A percentile compares a stretch with the other conserved stretches of the same genome.
Evolutionary conservation across 2,888 invertebrate genomes (phyloP).

Genomic region (Thysanoteuthis rhombus): DNA sequence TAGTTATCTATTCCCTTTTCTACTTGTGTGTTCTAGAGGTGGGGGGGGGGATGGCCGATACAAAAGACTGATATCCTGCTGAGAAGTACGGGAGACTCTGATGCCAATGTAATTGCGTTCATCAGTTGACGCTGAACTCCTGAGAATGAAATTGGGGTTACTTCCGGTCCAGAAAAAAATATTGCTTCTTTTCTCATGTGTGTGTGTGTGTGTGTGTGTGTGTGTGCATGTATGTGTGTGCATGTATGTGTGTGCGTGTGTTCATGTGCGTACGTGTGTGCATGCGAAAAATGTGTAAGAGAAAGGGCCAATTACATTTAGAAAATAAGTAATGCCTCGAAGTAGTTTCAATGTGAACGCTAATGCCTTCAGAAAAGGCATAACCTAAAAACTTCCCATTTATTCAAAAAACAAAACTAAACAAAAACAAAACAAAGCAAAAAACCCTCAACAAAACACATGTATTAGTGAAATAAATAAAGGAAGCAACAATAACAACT

Average conservation of each 20-base stretch:
- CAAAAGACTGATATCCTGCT: neutral
- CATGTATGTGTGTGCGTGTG: neutral
- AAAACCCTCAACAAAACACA: too few relatives aligned
- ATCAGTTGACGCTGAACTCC: neutral
- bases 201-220: neutral
- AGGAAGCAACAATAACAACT: too few relatives aligned
- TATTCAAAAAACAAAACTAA: too few relatives aligned
- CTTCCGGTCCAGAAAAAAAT: neutral
- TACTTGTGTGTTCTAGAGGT: neutral
- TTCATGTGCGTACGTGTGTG: neutral
- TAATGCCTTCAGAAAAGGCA: too few relatives aligned
- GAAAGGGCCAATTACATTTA: too few relatives aligned
- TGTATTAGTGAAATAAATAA: too few relatives aligned
- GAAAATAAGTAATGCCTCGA: too few relatives aligned
- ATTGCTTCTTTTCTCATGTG: neutral
- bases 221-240: neutral
- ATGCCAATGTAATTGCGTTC: neutral
- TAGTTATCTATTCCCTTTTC: neutral
- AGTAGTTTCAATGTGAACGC: too few relatives aligned
- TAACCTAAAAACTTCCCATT: too few relatives aligned
- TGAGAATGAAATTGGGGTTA: neutral
- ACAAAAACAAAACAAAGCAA: too few relatives aligned
- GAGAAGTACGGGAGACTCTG: neutral
- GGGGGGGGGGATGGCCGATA: too few relatives aligned
- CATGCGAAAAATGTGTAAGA: too few relatives aligned